These are phyloP conservation scores for Encarsia formosa DNA, from an alignment of 2,888 invertebrate genomes.

Conservation along the genomic window DNA sequence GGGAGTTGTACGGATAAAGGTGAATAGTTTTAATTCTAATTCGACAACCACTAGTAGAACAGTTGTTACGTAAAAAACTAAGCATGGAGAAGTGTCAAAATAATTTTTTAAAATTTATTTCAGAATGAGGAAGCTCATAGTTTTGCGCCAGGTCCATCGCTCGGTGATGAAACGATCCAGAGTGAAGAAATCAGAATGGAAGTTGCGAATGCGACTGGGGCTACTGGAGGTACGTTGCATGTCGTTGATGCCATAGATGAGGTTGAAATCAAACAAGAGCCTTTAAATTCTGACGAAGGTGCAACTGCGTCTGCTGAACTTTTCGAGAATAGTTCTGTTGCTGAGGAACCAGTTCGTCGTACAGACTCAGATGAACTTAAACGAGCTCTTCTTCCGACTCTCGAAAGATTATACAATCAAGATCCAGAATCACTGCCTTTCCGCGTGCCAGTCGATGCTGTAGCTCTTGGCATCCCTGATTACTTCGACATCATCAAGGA, in stretches of 20 bases:
- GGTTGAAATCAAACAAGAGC: conserved; percentile 61
- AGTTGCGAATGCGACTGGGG: conserved; percentile 56
- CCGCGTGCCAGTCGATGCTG: conserved; percentile 94
- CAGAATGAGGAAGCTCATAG: too few species aligned
- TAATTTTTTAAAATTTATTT: too few species aligned
- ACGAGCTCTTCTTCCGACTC: conserved; percentile 86
- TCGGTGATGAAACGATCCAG: conserved; percentile 34
- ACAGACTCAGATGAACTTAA: conserved; percentile 92
- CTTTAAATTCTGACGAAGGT: conserved; percentile 51
- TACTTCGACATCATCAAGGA: conserved; percentile 95
- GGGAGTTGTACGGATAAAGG: too few species aligned
- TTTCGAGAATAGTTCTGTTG: conserved; percentile 53
- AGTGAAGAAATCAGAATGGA: conserved; percentile 53
- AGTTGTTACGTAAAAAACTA: too few species aligned
- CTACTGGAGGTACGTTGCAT: conserved; percentile 47
- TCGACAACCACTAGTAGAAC: conserved; percentile 49
- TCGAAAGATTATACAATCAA: conserved; percentile 87
- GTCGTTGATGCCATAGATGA: conserved; percentile 50
- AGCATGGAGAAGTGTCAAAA: too few species aligned
- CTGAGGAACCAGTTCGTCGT: conserved; percentile 68
- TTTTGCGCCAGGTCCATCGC: too few species aligned
- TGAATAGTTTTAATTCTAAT: too few species aligned
- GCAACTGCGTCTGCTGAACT: conserved; percentile 15
- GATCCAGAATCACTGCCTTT: conserved; percentile 97
- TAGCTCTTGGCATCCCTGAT: conserved; percentile 84